Conservation (phyloP, 2,888 invertebrate species). For the Parnassius smintheus region DNA sequence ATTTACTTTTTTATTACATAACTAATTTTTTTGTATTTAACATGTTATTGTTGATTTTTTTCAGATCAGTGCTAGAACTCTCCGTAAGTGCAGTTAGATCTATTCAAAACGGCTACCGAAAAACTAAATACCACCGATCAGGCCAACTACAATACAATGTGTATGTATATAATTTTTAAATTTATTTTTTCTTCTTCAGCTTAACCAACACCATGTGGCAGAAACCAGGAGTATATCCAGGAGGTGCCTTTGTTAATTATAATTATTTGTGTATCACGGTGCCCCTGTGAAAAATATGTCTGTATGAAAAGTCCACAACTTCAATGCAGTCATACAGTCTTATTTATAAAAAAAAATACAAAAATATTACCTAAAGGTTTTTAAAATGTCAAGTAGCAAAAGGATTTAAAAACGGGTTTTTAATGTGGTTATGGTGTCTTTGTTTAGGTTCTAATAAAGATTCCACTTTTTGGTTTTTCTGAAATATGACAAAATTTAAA, state of each 20-base stretch:
- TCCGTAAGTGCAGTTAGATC: slow-evolving; percentile 46
- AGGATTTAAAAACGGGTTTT: too few relatives aligned
- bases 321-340: too few relatives aligned
- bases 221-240: slow-evolving; percentile 72
- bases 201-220: slow-evolving; percentile 64
- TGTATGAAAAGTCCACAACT: too few relatives aligned
- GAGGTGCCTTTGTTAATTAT: slow-evolving; percentile 56
- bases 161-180: slow-evolving; percentile 62
- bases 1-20: too few relatives aligned
- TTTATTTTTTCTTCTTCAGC: slow-evolving; percentile 52
- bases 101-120: slow-evolving; percentile 67
- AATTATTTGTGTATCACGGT: slow-evolving; percentile 30
- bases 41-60: slow-evolving; percentile 32
- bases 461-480: too few relatives aligned
- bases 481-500: too few relatives aligned
- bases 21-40: too few relatives aligned
- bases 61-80: slow-evolving; percentile 41
- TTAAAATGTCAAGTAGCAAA: too few relatives aligned
- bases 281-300: neutral
- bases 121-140: slow-evolving; percentile 63
- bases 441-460: too few relatives aligned
- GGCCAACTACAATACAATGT: slow-evolving; percentile 76
- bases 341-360: too few relatives aligned
- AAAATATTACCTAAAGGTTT: too few relatives aligned
- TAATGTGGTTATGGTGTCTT: too few relatives aligned